phyloP scores from a whole-genome alignment of 92 coral and sea anemone species.

The Actinernus sp. region DNA sequence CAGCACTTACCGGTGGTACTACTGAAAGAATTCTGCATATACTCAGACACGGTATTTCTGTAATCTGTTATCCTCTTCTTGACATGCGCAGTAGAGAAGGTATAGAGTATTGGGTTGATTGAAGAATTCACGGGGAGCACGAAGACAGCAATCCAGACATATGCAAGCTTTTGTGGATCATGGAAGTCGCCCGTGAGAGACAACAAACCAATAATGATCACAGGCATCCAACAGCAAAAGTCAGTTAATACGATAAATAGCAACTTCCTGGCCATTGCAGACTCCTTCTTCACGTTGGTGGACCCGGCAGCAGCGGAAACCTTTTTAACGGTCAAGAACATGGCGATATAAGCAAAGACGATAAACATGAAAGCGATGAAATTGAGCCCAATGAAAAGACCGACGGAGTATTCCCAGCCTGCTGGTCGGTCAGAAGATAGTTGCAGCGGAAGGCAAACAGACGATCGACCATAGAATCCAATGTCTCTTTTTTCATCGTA shows the following conservation, averaged over 20 bases:
- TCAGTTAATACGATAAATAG: conserved; percentile 67
- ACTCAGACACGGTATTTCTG: not conserved
- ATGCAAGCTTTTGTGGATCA: conserved; percentile 59
- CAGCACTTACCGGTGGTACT: no score
- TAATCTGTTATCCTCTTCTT: conserved; percentile 19
- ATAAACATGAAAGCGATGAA: conserved; percentile 65
- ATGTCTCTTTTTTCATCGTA: conserved; percentile 5
- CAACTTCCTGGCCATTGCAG: conserved; percentile 54
- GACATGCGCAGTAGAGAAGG: conserved; percentile 62
- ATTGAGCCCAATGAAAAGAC: conserved; percentile 57
- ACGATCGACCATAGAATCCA: conserved; percentile 74
- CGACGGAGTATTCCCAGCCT: conserved; percentile 77
- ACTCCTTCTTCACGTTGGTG: conserved; percentile 44
- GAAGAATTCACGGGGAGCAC: conserved; percentile 79
- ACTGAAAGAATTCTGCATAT: not conserved
- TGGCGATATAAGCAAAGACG: conserved; percentile 54
- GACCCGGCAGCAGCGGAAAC: conserved; percentile 51
- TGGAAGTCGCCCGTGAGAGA: conserved; percentile 63
- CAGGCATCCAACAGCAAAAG: conserved; percentile 81
- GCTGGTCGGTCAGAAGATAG: conserved; percentile 63
- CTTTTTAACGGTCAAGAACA: conserved; percentile 45
- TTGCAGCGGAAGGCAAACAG: conserved; percentile 76
- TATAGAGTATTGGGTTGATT: conserved; percentile 78
- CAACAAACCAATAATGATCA: conserved; percentile 54
- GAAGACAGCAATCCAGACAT: conserved; percentile 83